These are phyloP conservation scores for Acrocephalus kingi DNA, from an alignment of 2,113 vertebrate genomes.

Conservation along the genomic window DNA sequence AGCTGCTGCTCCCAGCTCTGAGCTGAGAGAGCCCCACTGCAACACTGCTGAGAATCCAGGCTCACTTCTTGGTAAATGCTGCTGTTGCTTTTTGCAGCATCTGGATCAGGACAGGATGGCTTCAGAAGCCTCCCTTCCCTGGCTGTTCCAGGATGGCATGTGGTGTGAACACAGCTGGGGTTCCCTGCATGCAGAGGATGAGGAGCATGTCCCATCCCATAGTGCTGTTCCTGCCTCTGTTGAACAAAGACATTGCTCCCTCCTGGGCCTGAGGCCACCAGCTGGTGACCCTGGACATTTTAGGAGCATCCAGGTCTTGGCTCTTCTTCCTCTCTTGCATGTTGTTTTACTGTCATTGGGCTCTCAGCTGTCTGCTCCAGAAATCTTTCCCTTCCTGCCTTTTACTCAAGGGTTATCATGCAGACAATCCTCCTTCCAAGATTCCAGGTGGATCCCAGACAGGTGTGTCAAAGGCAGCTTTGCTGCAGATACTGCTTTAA, in stretches of 20 bases:
- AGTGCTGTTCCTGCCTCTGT: not conserved
- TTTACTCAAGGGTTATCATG: not conserved
- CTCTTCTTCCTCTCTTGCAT: not conserved
- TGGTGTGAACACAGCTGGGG: not conserved
- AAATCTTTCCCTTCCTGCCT: not conserved
- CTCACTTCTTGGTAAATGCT: not conserved
- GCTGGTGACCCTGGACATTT: not conserved
- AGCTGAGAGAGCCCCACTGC: not conserved
- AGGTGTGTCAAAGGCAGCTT: not conserved
- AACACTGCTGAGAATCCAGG: accelerated
- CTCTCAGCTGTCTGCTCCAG: not conserved
- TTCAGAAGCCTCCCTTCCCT: not conserved
- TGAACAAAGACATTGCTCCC: not conserved
- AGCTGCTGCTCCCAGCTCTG: not conserved
- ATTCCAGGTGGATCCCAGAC: not conserved
- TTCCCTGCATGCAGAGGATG: not conserved
- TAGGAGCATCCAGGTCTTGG: not conserved
- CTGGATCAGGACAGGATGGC: accelerated
- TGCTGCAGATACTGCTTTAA: not conserved
- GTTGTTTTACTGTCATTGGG: accelerated
- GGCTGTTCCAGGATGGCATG: not conserved
- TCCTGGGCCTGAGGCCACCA: not conserved
- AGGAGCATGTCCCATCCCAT: not conserved
- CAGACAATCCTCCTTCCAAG: not conserved
- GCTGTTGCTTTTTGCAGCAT: not conserved